Percentiles rank a stretch among this genome's conserved stretches.
phyloP scores from a whole-genome alignment of 2,113 vertebrate species.

The Myotis brandtii region DNA sequence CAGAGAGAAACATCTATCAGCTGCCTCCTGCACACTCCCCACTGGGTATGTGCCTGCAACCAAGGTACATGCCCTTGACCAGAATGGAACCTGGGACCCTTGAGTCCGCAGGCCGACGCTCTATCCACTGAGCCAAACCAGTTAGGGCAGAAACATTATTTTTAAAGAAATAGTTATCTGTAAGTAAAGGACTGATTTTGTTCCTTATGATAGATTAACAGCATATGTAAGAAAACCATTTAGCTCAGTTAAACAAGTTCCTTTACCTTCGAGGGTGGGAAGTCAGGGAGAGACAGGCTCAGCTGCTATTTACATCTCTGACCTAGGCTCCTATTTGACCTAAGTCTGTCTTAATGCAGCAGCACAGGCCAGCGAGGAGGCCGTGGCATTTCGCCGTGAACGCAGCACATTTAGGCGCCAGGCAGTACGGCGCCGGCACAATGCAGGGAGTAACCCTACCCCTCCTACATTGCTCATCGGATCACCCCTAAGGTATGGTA shows the following conservation, averaged over 20 bases:
- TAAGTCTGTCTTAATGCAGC: conserved; percentile 92
- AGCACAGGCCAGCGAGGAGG: conserved; percentile 96
- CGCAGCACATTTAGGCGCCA: conserved; percentile 99
- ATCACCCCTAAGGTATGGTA: conserved; percentile 98
- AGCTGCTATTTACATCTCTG: conserved; percentile 84
- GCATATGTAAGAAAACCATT: background rate
- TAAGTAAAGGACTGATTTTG: background rate
- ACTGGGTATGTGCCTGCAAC: no score
- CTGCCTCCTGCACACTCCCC: no score
- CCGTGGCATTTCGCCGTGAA: conserved; percentile 96
- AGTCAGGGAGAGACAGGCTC: conserved; percentile 81
- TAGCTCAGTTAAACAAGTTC: background rate
- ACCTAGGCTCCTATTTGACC: conserved; percentile 88
- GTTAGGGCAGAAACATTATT: background rate
- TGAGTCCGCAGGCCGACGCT: no score
- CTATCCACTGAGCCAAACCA: no score
- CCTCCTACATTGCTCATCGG: conserved; percentile 98
- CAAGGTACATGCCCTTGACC: no score
- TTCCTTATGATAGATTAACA: background rate
- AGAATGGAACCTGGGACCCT: no score
- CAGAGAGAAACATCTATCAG: no score
- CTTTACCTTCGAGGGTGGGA: conserved; percentile 73
- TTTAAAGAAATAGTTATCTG: conserved; percentile 19
- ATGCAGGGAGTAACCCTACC: conserved; percentile 99
- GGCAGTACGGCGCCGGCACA: conserved; percentile 98